Evolutionary conservation across 2,113 vertebrate species (phyloP), one percentile per base, ranked within the genome.

Genomic region (Pithys albifrons): DNA sequence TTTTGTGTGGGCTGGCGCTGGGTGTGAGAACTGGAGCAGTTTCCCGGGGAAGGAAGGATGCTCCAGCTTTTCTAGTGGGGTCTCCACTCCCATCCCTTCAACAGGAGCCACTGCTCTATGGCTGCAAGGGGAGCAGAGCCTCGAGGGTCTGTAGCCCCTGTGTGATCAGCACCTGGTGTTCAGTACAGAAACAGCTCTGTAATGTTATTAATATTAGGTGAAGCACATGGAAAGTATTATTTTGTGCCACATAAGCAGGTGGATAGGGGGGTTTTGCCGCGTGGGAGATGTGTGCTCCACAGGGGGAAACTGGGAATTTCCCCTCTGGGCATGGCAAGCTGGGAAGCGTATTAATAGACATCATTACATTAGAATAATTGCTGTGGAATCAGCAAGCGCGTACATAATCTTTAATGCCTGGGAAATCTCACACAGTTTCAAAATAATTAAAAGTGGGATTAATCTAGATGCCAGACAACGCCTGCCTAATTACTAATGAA

Each of bases 361-460:
- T 95, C 96, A 93, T 95, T 94, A 95, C 93, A 93, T 92, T 67
- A 87, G 69, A 95, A 89, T 95, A 96, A 97, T 93, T 95, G 96
- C 89, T 84, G 86, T 77, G 89, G 91, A 93, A 95, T 91, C 94
- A 89, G 93, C 83, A 64, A 91, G 89, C 2, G 7, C 5, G 5
- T 77, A 75, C 84, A 49, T 93, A 92, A 95, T 95, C 93, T 91
- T 91, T 92, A 95, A 91, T 93, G 96, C 95, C 91, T 91, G 94
- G 86, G 93, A 97, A 97, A 89, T 91, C 91, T 96, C 93, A 80
- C 94, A 91, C 89, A 74, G 80, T 89, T 95, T 95, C 93, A 89
- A 92, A 97, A 96, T 96, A 96, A 96, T 96, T 96, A 95, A 95
- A 95, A 97, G 80, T 65, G 83, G 93, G 89, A 95, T 97, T 96